Conservation (phyloP, 2,797 vertebrate species). For the Choloepus didactylus region DNA sequence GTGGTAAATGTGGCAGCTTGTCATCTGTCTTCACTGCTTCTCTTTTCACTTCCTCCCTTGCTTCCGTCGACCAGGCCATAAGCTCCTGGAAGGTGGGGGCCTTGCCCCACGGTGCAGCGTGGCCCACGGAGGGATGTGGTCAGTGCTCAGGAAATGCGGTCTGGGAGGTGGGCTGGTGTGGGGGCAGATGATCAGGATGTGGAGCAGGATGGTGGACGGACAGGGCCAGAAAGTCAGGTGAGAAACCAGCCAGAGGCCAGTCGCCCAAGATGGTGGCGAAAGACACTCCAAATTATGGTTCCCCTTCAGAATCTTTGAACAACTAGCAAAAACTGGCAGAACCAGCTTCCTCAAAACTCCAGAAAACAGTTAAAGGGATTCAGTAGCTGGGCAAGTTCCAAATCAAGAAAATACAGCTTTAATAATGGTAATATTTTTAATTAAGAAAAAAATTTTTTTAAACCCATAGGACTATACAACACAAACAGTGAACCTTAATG, state of each 20-base stretch:
- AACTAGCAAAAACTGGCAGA: too few species aligned
- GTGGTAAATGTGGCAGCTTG: neutral
- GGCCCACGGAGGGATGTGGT: neutral
- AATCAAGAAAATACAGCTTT: too few species aligned
- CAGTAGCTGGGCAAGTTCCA: too few species aligned
- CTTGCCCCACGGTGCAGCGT: neutral
- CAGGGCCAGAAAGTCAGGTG: neutral
- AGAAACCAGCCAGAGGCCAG: neutral
- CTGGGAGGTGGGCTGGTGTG: fast-evolving
- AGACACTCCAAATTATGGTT: too few species aligned
- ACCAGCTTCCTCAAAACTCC: too few species aligned
- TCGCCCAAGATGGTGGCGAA: too few species aligned
- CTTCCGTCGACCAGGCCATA: neutral
- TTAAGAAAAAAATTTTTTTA: too few species aligned
- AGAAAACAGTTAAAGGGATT: too few species aligned
- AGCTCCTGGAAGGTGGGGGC: neutral
- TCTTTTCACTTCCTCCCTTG: neutral
- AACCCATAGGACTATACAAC: too few species aligned
- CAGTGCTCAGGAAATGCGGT: neutral
- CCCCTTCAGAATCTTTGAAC: too few species aligned
- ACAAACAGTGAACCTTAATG: too few species aligned
- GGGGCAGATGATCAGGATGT: neutral
- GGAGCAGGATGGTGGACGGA: neutral
- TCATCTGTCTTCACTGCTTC: neutral
- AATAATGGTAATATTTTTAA: too few species aligned